Evolutionary conservation across 92 coral and sea anemone species (phyloP).

Genomic region (Metridium senile): DNA sequence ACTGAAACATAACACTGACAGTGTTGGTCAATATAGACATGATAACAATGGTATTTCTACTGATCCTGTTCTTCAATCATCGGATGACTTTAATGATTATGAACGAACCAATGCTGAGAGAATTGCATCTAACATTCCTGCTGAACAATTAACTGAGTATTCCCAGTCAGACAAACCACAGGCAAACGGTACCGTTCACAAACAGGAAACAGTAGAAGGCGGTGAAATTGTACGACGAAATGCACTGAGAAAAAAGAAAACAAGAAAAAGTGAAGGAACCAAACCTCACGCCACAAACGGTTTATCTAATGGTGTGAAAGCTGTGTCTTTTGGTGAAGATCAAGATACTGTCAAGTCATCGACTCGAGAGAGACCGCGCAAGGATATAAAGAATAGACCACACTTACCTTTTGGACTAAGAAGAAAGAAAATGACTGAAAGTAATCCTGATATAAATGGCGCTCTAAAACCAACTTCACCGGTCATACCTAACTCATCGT

Average conservation of each 20-base stretch:
- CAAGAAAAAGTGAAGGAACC: not conserved
- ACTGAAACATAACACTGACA: not conserved
- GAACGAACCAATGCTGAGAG: not conserved
- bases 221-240: constrained; percentile 6
- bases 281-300: not conserved
- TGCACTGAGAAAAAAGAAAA: constrained; percentile 4
- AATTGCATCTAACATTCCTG: not conserved
- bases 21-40: not conserved
- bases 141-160: too few species aligned
- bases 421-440: constrained; percentile 15
- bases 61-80: not conserved
- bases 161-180: not conserved
- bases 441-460: constrained; percentile 14
- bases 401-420: constrained; percentile 19
- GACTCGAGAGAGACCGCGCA: not conserved
- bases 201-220: not conserved
- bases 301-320: not conserved
- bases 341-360: constrained; percentile 6
- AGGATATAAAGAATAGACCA: not conserved
- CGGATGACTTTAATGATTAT: too few species aligned
- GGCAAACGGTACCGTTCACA: not conserved
- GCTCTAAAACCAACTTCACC: constrained; percentile 2
- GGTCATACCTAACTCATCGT: not conserved
- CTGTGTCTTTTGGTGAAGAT: not conserved
- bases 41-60: not conserved